A percentile compares a stretch with the other conserved stretches of the same genome.
Conservation (phyloP, 2,113 vertebrate genomes). For the Prunella himalayana region DNA sequence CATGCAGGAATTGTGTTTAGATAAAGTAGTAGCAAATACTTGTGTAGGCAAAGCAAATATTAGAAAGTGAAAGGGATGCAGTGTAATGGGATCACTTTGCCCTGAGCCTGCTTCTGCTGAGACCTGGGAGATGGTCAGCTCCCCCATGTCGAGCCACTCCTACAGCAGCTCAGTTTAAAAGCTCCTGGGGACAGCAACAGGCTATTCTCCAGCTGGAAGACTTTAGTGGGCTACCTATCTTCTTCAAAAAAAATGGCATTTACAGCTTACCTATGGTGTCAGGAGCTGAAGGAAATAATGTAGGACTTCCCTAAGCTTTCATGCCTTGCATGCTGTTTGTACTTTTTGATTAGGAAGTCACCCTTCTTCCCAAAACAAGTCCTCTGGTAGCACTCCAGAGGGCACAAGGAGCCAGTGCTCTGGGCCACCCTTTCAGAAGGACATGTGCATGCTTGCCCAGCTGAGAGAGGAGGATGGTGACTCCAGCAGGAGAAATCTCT, state of each 20-base stretch:
- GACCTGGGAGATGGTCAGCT: not conserved
- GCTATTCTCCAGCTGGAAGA: not conserved
- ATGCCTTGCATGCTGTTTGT: not conserved
- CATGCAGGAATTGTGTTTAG: not conserved
- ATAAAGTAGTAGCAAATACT: not conserved
- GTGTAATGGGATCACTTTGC: not conserved
- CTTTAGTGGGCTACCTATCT: not conserved
- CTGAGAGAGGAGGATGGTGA: not conserved
- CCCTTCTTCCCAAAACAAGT: not conserved
- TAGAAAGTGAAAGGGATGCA: not conserved
- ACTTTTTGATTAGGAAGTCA: not conserved
- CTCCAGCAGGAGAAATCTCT: not conserved
- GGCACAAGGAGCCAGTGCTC: rapidly evolving
- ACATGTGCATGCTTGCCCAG: not conserved
- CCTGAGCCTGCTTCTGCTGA: not conserved
- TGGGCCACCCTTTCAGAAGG: not conserved
- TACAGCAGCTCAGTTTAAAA: not conserved
- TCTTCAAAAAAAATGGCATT: not conserved
- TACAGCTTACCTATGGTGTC: not conserved
- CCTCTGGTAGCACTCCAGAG: not conserved
- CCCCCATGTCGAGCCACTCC: not conserved
- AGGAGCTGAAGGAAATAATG: not conserved
- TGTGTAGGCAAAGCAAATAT: not conserved
- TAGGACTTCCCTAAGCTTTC: not conserved
- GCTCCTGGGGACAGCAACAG: not conserved